Percentiles rank a stretch among this genome's conserved stretches.
These are phyloP conservation scores for Barnardius zonarius DNA, from an alignment of 2,113 vertebrate species.

Conservation along the genomic window DNA sequence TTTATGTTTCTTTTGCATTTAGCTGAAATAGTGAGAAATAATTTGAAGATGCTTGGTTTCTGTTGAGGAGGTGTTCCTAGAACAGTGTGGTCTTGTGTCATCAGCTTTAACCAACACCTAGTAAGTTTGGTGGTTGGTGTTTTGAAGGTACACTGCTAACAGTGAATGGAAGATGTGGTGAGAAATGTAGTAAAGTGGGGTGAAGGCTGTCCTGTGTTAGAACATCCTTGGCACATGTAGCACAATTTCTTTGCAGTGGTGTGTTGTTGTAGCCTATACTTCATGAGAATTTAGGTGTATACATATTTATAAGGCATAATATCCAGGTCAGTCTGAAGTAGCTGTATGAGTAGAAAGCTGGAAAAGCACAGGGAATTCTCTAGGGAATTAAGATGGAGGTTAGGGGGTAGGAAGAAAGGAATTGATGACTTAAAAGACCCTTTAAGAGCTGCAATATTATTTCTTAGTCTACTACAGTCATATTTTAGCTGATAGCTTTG, in stretches of 20 bases:
- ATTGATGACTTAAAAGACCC: not conserved
- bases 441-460: not conserved
- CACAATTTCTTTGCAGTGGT: not conserved
- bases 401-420: not conserved
- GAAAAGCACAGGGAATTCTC: not conserved
- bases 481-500: not conserved
- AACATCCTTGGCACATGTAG: not conserved
- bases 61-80: not conserved
- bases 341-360: not conserved
- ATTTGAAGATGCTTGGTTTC: not conserved
- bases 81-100: not conserved
- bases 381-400: not conserved
- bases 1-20: not conserved
- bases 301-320: not conserved
- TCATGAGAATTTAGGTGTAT: not conserved
- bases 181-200: not conserved
- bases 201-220: not conserved
- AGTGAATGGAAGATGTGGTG: not conserved
- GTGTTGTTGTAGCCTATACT: not conserved
- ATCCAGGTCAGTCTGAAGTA: not conserved
- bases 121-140: not conserved
- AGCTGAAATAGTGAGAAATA: not conserved
- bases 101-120: not conserved
- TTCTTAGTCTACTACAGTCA: not conserved
- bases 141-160: not conserved